phyloP scores from a whole-genome alignment of 2,113 vertebrate genomes.

The Pelmatolapia mariae region DNA sequence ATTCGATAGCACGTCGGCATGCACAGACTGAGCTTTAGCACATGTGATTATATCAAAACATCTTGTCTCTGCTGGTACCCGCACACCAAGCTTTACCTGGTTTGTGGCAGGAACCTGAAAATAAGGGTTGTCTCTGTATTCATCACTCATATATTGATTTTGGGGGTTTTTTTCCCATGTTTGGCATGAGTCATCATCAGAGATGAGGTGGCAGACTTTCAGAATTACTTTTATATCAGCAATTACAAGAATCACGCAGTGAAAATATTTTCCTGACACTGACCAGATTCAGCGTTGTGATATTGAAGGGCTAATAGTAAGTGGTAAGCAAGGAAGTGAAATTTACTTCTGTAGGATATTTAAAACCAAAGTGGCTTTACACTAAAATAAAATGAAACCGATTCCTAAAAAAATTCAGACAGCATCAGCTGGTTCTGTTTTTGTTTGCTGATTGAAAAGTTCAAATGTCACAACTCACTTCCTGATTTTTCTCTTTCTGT shows the following conservation, averaged over 20 bases:
- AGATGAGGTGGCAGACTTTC: neutral
- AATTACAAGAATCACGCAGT: neutral
- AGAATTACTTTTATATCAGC: neutral
- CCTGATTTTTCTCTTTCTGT: neutral
- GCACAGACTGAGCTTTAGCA: neutral
- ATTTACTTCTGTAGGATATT: neutral
- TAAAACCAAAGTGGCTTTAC: neutral
- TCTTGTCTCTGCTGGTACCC: neutral
- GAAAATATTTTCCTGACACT: neutral
- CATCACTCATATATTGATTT: neutral
- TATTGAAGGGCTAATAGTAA: neutral
- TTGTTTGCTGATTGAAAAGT: neutral
- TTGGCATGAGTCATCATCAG: neutral
- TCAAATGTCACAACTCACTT: neutral
- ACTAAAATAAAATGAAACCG: neutral
- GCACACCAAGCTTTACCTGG: neutral
- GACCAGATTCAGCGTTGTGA: neutral
- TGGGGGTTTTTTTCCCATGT: fast-evolving
- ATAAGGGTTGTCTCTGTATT: neutral
- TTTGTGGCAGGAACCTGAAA: neutral
- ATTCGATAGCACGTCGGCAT: neutral
- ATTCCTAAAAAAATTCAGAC: neutral
- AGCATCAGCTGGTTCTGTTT: neutral
- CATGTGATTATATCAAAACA: neutral
- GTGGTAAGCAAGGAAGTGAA: neutral